Conservation (phyloP, 1,140 invertebrate species). For the Coptotermes formosanus region DNA sequence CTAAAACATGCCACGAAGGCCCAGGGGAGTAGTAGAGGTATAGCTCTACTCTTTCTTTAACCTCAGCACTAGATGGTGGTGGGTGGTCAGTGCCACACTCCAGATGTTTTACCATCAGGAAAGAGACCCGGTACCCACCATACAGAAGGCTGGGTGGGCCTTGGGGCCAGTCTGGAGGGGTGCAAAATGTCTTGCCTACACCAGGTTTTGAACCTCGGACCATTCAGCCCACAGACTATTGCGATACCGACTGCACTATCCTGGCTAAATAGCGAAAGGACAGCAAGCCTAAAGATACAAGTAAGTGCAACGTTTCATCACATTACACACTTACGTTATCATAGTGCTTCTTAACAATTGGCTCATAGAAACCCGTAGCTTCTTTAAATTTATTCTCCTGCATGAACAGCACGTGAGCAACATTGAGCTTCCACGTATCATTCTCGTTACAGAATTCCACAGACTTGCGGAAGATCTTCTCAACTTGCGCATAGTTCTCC, state of each 20-base stretch:
- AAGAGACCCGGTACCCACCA: no score
- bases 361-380: constrained; percentile 97
- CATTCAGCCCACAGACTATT: no score
- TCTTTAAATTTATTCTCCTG: constrained; percentile 99
- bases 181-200: no score
- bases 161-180: no score
- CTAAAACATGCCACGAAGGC: background rate
- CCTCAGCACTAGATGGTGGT: no score
- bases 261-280: background rate
- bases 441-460: constrained; percentile 98
- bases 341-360: constrained; percentile 95
- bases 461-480: constrained; percentile 93
- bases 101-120: no score
- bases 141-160: no score
- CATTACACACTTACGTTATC: constrained; percentile 68
- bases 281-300: background rate
- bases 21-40: no score
- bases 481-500: constrained; percentile 93
- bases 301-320: constrained; percentile 10
- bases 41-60: no score
- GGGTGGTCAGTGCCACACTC: no score
- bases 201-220: no score
- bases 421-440: constrained; percentile 95
- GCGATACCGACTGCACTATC: no score
- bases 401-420: constrained; percentile 99